Base-by-base conservation (phyloP, 1,140 invertebrate genomes). In the Alviniconcha marisindica region DNA sequence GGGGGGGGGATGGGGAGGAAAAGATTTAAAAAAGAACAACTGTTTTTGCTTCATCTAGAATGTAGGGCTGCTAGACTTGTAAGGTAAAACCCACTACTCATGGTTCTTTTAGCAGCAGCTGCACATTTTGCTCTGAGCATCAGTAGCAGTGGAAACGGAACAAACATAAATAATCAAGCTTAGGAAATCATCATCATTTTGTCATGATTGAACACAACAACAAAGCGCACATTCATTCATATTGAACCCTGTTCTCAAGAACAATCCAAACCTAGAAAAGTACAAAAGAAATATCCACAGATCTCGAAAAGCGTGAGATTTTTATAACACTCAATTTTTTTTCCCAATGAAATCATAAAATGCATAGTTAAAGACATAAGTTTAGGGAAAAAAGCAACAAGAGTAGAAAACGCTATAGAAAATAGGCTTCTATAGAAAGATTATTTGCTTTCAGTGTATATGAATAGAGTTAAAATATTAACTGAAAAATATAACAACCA, bases 251-350 rank as follows among this genome's bases (percentile, higher is more conserved):
- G 51, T 74, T 74, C 71, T 44, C 42, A 54, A 15, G 36, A 76
- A 42, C 42, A 18, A n/a, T 71, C 71, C 71, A 82, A 51, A n/a
- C 48, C 28, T 38, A 56, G n/a, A n/a, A 51, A 82, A 73, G 51
- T 33, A 33, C 40, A 51, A 82, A 38, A 81, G 69, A 71, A 81
- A 81, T 81, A 81, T 66, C 38, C n/a, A 81, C 78, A 81, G 48
- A 80, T 77, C 76, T 77, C 40, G 15, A 48, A 10, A 63, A 63
- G 24, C 24, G 24, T 63, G 60, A 63, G 60, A 63, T 63, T 63
- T 63, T 24, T n/a, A 4, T n/a, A 24, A 48, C 44, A 48, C 44
- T 48, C 18, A n/a, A n/a, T n/a, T n/a, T n/a, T n/a, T n/a, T n/a
- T n/a, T n/a, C 5, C 44, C 44, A 48, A 63, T 63, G 7, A n/a